These are phyloP conservation scores for Pimephales promelas DNA, from an alignment of 2,113 vertebrate species.

Conservation along the genomic window DNA sequence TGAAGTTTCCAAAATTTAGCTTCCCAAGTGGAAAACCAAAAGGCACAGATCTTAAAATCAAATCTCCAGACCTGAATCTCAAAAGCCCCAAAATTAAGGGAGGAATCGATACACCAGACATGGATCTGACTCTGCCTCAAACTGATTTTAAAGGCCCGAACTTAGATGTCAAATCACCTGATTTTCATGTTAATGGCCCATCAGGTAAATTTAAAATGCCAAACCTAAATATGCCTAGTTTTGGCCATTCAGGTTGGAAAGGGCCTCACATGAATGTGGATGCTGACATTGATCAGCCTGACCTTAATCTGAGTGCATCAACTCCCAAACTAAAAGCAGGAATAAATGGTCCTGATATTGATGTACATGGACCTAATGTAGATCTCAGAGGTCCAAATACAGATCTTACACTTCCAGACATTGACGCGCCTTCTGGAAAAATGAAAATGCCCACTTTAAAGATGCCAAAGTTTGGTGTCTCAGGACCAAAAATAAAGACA, in stretches of 20 bases:
- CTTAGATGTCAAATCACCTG: conserved; percentile 55
- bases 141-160: conserved; percentile 56
- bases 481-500: conserved; percentile 49
- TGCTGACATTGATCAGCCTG: conserved; percentile 52
- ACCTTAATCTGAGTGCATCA: conserved; percentile 31
- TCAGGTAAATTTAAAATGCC: conserved; percentile 60
- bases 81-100: conserved; percentile 66
- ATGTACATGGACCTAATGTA: conserved; percentile 46
- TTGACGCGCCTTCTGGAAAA: conserved; percentile 58
- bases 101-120: conserved; percentile 53
- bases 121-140: conserved; percentile 57
- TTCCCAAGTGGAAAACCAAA: conserved; percentile 56
- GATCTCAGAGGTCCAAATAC: not conserved
- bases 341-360: conserved; percentile 48
- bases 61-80: conserved; percentile 45
- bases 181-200: conserved; percentile 54
- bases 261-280: conserved; percentile 57
- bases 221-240: conserved; percentile 61
- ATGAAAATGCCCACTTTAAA: conserved; percentile 57
- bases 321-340: conserved; percentile 44
- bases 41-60: conserved; percentile 57
- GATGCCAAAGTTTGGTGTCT: conserved; percentile 63
- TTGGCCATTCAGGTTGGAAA: conserved; percentile 48
- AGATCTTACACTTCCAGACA: conserved; percentile 55
- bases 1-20: conserved; percentile 60